A percentile compares a stretch with the other conserved stretches of the same genome.
These are phyloP conservation scores for Lymantria monacha DNA, from an alignment of 2,888 invertebrate genomes.

Conservation along the genomic window DNA sequence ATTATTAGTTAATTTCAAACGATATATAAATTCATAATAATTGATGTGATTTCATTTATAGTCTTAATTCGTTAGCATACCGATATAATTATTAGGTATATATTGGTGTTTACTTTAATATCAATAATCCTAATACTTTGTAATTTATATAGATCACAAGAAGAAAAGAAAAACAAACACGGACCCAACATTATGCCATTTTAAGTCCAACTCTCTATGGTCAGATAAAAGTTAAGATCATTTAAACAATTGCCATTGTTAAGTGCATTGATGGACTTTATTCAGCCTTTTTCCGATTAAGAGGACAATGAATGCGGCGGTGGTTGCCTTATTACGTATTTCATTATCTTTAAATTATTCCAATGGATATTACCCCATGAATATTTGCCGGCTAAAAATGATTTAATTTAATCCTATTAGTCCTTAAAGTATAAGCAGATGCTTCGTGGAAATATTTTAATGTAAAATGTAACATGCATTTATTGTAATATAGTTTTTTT, in stretches of 20 bases:
- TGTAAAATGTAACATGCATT: conserved; percentile 22
- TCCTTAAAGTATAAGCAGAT: conserved; percentile 14
- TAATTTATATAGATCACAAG: too few species aligned
- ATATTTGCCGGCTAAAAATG: conserved; percentile 21
- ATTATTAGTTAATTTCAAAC: too few species aligned
- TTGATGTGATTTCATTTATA: too few species aligned
- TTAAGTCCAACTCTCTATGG: not conserved
- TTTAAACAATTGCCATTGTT: conserved; percentile 8
- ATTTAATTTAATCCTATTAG: conserved; percentile 22
- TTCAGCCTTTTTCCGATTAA: conserved; percentile 19
- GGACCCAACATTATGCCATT: not conserved
- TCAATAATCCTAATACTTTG: too few species aligned
- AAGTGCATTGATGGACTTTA: not conserved
- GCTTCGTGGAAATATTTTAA: conserved; percentile 20
- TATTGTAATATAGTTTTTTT: conserved; percentile 24
- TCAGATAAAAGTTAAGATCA: conserved; percentile 3
- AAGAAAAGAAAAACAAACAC: not conserved
- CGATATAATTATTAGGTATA: too few species aligned
- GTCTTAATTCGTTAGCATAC: too few species aligned
- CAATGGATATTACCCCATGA: conserved; percentile 28
- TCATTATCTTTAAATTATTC: conserved; percentile 26
- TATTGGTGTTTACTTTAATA: too few species aligned
- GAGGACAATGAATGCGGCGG: conserved; percentile 27
- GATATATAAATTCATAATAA: too few species aligned
- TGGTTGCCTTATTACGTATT: conserved; percentile 18